Percentiles rank a stretch among this genome's conserved stretches.
Evolutionary conservation across 2,888 invertebrate genomes (phyloP).

Genomic region (Gnatocerus cornutus): DNA sequence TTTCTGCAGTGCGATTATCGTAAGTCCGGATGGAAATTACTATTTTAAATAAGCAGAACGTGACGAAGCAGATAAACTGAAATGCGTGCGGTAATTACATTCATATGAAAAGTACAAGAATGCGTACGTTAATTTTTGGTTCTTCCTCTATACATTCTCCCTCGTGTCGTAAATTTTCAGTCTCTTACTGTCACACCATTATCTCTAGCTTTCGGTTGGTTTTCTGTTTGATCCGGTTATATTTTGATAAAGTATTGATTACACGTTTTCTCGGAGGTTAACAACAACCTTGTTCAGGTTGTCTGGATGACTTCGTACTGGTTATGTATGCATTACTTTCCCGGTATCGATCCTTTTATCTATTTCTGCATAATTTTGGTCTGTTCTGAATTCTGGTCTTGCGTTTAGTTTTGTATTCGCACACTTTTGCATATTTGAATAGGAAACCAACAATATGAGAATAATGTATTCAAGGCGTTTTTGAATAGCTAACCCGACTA

Average conservation of each 20-base stretch:
- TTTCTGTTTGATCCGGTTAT: slow-evolving; percentile 1
- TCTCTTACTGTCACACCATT: not conserved
- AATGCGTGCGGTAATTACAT: not conserved
- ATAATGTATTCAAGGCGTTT: no score
- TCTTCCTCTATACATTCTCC: not conserved
- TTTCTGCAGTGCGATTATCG: slow-evolving; percentile 33
- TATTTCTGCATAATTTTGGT: no score
- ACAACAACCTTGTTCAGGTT: slow-evolving; percentile 8
- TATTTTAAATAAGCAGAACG: slow-evolving; percentile 17
- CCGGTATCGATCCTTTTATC: no score
- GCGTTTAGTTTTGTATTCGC: no score
- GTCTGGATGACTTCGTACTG: not conserved
- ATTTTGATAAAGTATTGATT: slow-evolving; percentile 2
- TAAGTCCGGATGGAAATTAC: slow-evolving; percentile 21
- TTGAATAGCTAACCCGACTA: no score
- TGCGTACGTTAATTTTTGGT: not conserved
- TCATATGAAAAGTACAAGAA: not conserved
- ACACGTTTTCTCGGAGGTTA: not conserved
- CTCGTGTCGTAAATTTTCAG: slow-evolving; percentile 4
- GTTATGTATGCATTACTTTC: no score
- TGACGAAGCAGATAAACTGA: slow-evolving; percentile 16
- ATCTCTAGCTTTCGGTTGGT: not conserved
- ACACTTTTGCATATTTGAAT: no score
- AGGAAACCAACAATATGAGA: no score
- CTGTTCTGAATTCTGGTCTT: no score